Percentiles rank a stretch among this genome's conserved stretches.
These are phyloP conservation scores for Aricia artaxerxes DNA, from an alignment of 2,888 invertebrate species.

Conservation along the genomic window DNA sequence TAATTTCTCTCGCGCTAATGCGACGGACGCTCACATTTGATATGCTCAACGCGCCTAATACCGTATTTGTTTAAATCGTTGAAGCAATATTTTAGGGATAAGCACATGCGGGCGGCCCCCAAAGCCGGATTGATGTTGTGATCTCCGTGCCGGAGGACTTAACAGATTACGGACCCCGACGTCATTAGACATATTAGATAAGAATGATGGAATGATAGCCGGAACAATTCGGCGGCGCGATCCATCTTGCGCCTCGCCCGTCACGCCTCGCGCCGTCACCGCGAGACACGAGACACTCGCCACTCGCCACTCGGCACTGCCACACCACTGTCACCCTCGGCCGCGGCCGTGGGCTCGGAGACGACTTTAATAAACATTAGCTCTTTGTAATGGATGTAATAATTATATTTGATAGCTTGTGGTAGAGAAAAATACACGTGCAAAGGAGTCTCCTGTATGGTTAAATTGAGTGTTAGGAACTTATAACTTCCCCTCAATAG, in stretches of 20 bases:
- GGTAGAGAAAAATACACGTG: background rate
- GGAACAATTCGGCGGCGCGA: slow-evolving; percentile 32
- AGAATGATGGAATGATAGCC: slow-evolving; percentile 39
- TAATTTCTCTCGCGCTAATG: slow-evolving; percentile 1
- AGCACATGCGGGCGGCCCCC: slow-evolving; percentile 17
- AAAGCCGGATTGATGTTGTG: slow-evolving; percentile 33
- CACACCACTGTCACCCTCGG: background rate
- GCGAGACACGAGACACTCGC: background rate
- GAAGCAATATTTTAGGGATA: slow-evolving; percentile 24
- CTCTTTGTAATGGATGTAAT: background rate
- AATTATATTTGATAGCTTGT: background rate
- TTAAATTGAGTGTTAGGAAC: background rate
- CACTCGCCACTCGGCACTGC: background rate
- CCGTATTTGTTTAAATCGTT: slow-evolving; percentile 28
- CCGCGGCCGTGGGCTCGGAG: background rate
- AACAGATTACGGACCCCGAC: slow-evolving; percentile 34
- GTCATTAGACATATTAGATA: slow-evolving; percentile 34
- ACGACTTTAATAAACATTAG: background rate
- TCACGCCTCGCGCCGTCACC: background rate
- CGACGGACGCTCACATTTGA: background rate
- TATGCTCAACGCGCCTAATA: slow-evolving; percentile 8
- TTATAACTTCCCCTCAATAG: background rate
- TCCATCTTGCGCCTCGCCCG: slow-evolving; percentile 29
- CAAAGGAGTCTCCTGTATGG: background rate
- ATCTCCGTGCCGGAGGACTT: slow-evolving; percentile 30